Evolutionary conservation across 2,888 invertebrate species (phyloP), one percentile per base, ranked within the genome.

Genomic region (Stenolophus ochropezus): DNA sequence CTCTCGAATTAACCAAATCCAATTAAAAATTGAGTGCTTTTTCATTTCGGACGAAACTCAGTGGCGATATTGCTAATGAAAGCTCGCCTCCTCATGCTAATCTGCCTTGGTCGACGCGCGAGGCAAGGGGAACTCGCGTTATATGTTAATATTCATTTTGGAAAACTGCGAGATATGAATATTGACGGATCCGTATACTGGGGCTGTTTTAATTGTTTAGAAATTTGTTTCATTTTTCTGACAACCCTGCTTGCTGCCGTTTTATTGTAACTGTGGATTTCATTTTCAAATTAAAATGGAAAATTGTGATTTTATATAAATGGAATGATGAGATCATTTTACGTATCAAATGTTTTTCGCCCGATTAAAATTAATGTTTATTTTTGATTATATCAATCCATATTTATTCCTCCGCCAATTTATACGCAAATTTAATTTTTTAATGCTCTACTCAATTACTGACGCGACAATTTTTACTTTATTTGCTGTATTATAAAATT

Each of bases 1-100:
- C 88, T 88, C 87, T 86, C 86, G 88, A 89, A 89, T 89, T 89
- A 90, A 89, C 89, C 88, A 87, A 88, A 89, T 89, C 88, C 89
- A 90, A 90, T 90, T 90, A 90, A 90, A 89, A 90, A 89, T 89
- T 89, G 89, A 90, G 90, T 90, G 90, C 89, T 89, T 90, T 90
- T 90, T 89, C 89, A 89, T 89, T 89, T 89, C 86, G 75, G 75
- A 83, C 85, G 84, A 84, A 85, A 84, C 86, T 86, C 86, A 82
- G 76, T 84, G 56, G 47, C 81, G 75, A 81, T 75, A 81, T 81
- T 53, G 81, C 81, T 81, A 81, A 81, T 81, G 81, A 81, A 81
- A 81, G 75, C 81, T 75, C 51, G 75, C 51, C 65, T 81, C 74
- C 61, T 75, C 81, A 80, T 80, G 80, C 75, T 81, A 81, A 81